These are phyloP conservation scores for Tetraodon nigroviridis DNA, from an alignment of 2,113 vertebrate species.

Conservation along the genomic window DNA sequence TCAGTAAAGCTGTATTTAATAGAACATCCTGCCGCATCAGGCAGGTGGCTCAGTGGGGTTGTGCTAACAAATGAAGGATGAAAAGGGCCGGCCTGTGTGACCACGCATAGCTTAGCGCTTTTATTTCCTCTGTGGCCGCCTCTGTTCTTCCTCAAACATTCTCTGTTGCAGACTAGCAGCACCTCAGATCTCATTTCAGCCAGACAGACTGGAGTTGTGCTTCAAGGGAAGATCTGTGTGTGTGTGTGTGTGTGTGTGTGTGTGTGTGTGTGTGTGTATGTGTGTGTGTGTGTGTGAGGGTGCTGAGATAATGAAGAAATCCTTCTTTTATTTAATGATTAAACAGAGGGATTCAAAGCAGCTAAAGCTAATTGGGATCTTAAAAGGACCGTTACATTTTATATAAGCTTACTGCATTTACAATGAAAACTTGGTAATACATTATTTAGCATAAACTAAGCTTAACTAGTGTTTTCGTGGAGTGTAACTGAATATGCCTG, in stretches of 20 bases:
- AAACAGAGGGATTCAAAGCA: slow-evolving; percentile 13
- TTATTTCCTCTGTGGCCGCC: slow-evolving; percentile 32
- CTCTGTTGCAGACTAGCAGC: slow-evolving; percentile 8
- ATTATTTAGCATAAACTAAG: too few relatives aligned
- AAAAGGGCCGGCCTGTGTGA: slow-evolving; percentile 48
- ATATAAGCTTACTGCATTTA: too few relatives aligned
- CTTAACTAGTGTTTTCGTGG: slow-evolving; percentile 1
- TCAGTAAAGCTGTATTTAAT: slow-evolving; percentile 32
- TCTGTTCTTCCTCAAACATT: slow-evolving; percentile 31
- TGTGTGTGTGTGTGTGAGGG: slow-evolving; percentile 48
- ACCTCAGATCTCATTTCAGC: slow-evolving; percentile 32
- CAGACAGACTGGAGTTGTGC: slow-evolving; percentile 43
- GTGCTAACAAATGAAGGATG: slow-evolving; percentile 23
- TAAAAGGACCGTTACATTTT: too few relatives aligned
- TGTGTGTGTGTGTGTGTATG: slow-evolving; percentile 48
- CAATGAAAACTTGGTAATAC: too few relatives aligned
- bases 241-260: slow-evolving; percentile 47
- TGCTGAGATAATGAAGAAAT: slow-evolving; percentile 54
- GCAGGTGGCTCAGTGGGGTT: slow-evolving; percentile 33
- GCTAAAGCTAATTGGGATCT: too few relatives aligned
- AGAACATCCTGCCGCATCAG: slow-evolving; percentile 18
- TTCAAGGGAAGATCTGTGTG: slow-evolving; percentile 39
- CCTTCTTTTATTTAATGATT: slow-evolving; percentile 39
- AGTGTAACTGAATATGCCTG: not conserved
- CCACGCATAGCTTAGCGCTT: slow-evolving; percentile 54